phyloP scores from a whole-genome alignment of 2,888 invertebrate species.

The Quadroppia sp. region DNA sequence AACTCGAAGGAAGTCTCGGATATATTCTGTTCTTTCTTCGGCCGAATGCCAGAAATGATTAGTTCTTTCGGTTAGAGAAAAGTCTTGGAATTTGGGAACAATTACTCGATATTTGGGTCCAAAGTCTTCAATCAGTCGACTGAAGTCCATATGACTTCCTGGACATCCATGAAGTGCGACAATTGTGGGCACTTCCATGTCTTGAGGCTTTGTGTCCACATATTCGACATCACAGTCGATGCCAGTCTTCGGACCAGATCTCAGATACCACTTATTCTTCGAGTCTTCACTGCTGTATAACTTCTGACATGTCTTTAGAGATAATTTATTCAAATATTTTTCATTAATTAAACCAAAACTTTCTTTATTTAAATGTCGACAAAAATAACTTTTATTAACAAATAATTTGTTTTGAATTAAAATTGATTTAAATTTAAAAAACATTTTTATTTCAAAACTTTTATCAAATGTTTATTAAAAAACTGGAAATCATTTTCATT shows the following conservation, averaged over 20 bases:
- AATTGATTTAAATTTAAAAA: too few species aligned
- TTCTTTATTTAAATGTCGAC: neutral
- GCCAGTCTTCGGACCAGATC: slow-evolving; percentile 21
- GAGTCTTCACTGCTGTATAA: neutral
- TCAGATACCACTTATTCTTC: slow-evolving; percentile 17
- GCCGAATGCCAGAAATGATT: slow-evolving; percentile 41
- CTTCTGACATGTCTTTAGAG: neutral
- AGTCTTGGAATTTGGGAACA: slow-evolving; percentile 41
- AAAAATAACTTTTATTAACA: neutral
- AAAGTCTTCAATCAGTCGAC: slow-evolving; percentile 6
- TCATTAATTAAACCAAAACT: neutral
- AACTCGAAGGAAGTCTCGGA: slow-evolving; percentile 11
- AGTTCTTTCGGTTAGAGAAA: slow-evolving; percentile 18
- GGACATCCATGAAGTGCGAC: slow-evolving; percentile 39
- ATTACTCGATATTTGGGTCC: slow-evolving; percentile 30
- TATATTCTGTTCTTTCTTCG: slow-evolving; percentile 37
- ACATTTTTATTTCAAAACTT: too few species aligned
- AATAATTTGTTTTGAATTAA: neutral
- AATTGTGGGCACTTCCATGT: neutral
- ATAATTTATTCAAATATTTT: neutral
- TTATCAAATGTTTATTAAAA: too few species aligned
- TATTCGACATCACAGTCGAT: slow-evolving; percentile 13
- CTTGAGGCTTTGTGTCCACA: slow-evolving; percentile 37
- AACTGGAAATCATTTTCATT: too few species aligned
- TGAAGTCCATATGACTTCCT: slow-evolving; percentile 38